Conservation (phyloP, 53 echinoderm and acorn worm species). For the Antedon mediterranea region DNA sequence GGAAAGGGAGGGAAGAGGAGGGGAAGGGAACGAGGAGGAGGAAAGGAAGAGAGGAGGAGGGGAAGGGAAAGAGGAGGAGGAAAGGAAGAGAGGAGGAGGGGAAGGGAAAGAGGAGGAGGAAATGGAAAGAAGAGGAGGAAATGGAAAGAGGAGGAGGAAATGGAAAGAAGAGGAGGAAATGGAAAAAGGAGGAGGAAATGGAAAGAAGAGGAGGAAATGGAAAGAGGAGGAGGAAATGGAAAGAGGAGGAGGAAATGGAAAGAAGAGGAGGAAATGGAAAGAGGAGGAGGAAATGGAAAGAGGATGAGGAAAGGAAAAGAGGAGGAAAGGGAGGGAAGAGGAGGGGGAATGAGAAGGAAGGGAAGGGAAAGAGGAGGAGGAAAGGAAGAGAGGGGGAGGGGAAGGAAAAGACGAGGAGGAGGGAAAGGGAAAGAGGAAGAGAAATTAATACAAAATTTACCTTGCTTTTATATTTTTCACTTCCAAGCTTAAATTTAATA, state of each 20-base stretch:
- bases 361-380: not conserved
- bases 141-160: too few species aligned
- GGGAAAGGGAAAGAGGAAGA: too few species aligned
- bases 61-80: not conserved
- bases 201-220: not conserved
- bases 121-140: too few species aligned
- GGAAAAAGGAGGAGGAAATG: not conserved
- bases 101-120: not conserved
- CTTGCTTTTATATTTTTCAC: conserved; percentile 89
- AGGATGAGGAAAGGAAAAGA: not conserved
- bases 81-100: not conserved
- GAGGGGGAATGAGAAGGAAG: not conserved
- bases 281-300: not conserved
- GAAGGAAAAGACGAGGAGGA: not conserved
- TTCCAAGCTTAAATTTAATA: conserved; percentile 84
- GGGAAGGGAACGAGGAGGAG: not conserved
- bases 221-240: not conserved
- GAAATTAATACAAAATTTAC: conserved; percentile 18
- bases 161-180: not conserved
- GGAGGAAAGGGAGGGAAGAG: not conserved
- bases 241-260: not conserved
- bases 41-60: not conserved
- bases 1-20: too few species aligned
- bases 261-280: not conserved
- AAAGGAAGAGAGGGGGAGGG: not conserved